Evolutionary conservation across 2,888 invertebrate genomes (phyloP).

Genomic region (Caradrina clavipalpis): DNA sequence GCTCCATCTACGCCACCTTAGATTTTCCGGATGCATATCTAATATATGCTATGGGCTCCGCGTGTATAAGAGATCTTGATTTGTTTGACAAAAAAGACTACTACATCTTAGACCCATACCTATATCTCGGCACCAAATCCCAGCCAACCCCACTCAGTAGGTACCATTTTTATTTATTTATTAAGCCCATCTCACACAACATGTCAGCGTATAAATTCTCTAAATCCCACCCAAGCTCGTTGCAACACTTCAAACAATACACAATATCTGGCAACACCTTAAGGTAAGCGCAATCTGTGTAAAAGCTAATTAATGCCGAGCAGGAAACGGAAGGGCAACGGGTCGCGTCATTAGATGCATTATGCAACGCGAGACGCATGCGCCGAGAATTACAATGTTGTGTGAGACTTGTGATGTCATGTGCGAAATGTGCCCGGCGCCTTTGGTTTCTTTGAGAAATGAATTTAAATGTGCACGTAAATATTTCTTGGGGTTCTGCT

Average conservation of each 20-base stretch:
- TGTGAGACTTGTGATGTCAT: slow-evolving; percentile 48
- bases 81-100: background rate
- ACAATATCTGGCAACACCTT: slow-evolving; percentile 57
- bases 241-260: slow-evolving; percentile 39
- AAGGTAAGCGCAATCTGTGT: slow-evolving; percentile 63
- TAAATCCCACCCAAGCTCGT: slow-evolving; percentile 12
- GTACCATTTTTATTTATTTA: slow-evolving; percentile 13
- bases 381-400: slow-evolving; percentile 74
- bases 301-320: slow-evolving; percentile 82
- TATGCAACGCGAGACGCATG: slow-evolving; percentile 83
- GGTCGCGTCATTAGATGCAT: slow-evolving; percentile 87
- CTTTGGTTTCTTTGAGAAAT: slow-evolving; percentile 49
- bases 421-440: slow-evolving; percentile 51
- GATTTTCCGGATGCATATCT: background rate
- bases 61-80: too few relatives aligned
- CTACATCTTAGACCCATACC: background rate
- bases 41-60: too few relatives aligned
- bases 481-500: slow-evolving; percentile 6
- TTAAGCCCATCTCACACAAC: background rate
- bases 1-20: background rate
- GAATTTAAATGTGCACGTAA: slow-evolving; percentile 34
- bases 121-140: background rate
- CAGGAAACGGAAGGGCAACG: slow-evolving; percentile 87
- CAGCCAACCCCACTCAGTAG: background rate
- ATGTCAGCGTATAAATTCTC: slow-evolving; percentile 3